These are phyloP conservation scores for Sacculina carcini DNA, from an alignment of 2,888 invertebrate genomes.

Conservation along the genomic window DNA sequence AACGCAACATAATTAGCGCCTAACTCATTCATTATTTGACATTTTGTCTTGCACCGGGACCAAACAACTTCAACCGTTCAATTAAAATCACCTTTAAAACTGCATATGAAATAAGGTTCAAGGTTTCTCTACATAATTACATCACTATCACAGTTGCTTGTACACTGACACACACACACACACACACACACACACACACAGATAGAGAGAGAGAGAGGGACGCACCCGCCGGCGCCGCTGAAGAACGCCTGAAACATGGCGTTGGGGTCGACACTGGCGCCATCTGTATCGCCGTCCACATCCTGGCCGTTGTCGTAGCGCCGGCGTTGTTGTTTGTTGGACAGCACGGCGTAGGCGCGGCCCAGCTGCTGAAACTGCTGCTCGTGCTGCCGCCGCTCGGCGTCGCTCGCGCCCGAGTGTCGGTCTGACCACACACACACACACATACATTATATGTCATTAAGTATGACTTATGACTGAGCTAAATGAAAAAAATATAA, in stretches of 20 bases:
- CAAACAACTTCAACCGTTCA: too few relatives aligned
- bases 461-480: not conserved
- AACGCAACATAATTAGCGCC: too few relatives aligned
- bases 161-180: too few relatives aligned
- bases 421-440: slow-evolving; percentile 33
- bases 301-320: slow-evolving; percentile 80
- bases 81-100: too few relatives aligned
- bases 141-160: too few relatives aligned
- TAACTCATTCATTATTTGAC: too few relatives aligned
- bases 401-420: slow-evolving; percentile 60
- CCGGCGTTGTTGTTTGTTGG: slow-evolving; percentile 63
- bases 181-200: too few relatives aligned
- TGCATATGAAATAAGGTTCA: too few relatives aligned
- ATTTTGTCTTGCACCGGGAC: too few relatives aligned
- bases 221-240: slow-evolving; percentile 21
- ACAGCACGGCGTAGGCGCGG: slow-evolving; percentile 77
- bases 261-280: slow-evolving; percentile 44
- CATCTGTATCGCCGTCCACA: slow-evolving; percentile 43
- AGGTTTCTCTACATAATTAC: too few relatives aligned
- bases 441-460: not conserved
- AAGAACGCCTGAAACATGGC: slow-evolving; percentile 66
- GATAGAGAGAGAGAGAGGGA: too few relatives aligned
- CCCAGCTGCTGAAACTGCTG: slow-evolving; percentile 82
- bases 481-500: not conserved
- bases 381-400: slow-evolving; percentile 68